phyloP scores from a whole-genome alignment of 2,888 invertebrate species.

The Caenorhabditis sulstoni region DNA sequence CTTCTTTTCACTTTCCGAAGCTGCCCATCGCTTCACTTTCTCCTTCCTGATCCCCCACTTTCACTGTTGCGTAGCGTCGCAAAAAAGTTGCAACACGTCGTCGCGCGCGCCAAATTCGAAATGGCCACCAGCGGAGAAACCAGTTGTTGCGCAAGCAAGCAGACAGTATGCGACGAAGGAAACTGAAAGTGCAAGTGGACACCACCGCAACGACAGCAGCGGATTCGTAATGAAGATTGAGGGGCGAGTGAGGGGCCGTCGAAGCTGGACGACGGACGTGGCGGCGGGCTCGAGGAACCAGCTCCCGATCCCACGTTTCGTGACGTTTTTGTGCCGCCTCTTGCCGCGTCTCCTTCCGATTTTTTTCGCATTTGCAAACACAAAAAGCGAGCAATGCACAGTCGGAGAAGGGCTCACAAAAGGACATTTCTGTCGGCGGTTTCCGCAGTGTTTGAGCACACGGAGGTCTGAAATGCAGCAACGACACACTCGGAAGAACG shows the following conservation, averaged over 20 bases:
- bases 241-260: conserved; percentile 20
- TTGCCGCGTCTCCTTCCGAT: not conserved
- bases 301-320: conserved; percentile 14
- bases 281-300: not conserved
- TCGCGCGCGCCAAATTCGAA: conserved; percentile 45
- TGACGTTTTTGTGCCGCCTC: conserved; percentile 2
- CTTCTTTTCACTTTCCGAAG: conserved; percentile 24
- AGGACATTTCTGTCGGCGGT: conserved; percentile 23
- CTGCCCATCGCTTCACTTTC: conserved; percentile 46
- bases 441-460: conserved; percentile 18
- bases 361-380: conserved; percentile 29
- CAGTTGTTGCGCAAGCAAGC: conserved; percentile 43
- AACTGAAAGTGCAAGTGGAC: conserved; percentile 59
- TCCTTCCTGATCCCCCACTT: conserved; percentile 48
- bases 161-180: conserved; percentile 25
- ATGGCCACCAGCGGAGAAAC: conserved; percentile 35
- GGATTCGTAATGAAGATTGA: conserved; percentile 45
- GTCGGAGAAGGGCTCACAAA: conserved; percentile 23
- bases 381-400: conserved; percentile 32
- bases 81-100: conserved; percentile 47
- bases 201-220: conserved; percentile 12
- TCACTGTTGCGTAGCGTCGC: conserved; percentile 20
- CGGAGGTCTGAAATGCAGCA: conserved; percentile 28
- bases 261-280: conserved; percentile 17
- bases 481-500: conserved; percentile 4